Evolutionary conservation across 2,113 vertebrate species (phyloP), one percentile per base, ranked within the genome.

Genomic region (Misgurnus anguillicaudatus): DNA sequence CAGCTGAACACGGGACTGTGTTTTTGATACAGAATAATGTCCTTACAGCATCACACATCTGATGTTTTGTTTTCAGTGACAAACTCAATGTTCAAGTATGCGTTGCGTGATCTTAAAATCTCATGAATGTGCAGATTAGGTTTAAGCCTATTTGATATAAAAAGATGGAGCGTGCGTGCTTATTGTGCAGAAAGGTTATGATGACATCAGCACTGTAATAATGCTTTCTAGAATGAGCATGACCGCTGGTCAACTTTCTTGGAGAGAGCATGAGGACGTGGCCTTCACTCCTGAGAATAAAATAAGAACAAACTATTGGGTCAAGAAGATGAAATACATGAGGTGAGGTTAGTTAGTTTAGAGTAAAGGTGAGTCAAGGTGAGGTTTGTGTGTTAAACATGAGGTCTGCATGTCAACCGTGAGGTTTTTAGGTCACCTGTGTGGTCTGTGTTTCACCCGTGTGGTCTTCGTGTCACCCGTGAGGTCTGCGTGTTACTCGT

Each of bases 81-180:
- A 63, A 7, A 53, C 38, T 14, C 42, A 38, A 19, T 38, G 8
- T 31, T 11, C 4, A 73, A 10, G 14, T 53, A 39, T 1, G n/a
- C 4, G 17, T 8, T 1, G n/a, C 4, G 17, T 8, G 51, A 57
- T 57, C 17, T 57, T 57, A 57, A 55, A 38, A 76, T 47, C 61
- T 67, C 17, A 17, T 45, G 60, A 77, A 72, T 62, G 63, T 70
- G 76, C 79, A 61, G 83, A 82, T 89, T 84, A 87, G 55, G 77
- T 83, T 79, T 63, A 65, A 57, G 24, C 75, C 24, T 8, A 65
- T 53, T 82, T 74, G 84, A 75, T 24, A 10, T 47, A 61, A 39
- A 11, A 48, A n/a, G 68, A 53, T 79, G 21, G 42, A 55, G 13
- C 3, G 6, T 42, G 41, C 47, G 19, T 62, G 24, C 17, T 75